Base-by-base conservation (phyloP, 2,797 vertebrate species). In the Sebastes elongatus region DNA sequence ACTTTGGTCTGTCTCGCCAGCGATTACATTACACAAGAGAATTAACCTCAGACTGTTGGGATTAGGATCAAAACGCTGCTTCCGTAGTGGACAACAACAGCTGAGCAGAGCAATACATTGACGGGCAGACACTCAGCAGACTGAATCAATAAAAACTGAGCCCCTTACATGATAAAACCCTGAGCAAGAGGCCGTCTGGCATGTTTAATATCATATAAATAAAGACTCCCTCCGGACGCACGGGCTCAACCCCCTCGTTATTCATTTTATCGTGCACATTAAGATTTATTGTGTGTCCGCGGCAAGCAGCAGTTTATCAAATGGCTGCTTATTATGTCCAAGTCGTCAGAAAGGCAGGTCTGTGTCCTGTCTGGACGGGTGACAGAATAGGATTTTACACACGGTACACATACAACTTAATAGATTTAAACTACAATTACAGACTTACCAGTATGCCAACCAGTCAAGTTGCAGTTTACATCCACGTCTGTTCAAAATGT, bases 181-280 rank as follows among this genome's bases (percentile, higher is more conserved):
- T 3, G 35, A 75, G 61, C 52, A 49, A 3, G 55, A 78, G 46
- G 68, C 59, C 35, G 42, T 57, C 59, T 32, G 55, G 61, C 71
- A 67, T 55, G 73, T 46, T 87, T 72, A 77, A 85, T 62, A 69
- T 82, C 71, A 82, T 77, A 88, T 73, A 82, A 86, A 88, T 73
- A 84, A 88, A 77, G 71, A 71, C 67, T 74, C 84, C 69, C 74
- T 71, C 57, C 2, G 53, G 81, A 73, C 35, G 61, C 56, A 7
- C 14, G n/a, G 76, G 71, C 64, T 42, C 56, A 22, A 65, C 69
- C 72, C 68, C 53, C 28, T 82, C 61, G 10, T 85, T 81, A 84
- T 76, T 86, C 71, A 81, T 77, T 75, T 69, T 73, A 75, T 64
- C 18, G 18, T 16, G 8, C 23, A 30, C 42, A 18, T 80, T 74